Conservation (phyloP, 2,797 vertebrate species). For the Sebastes matsubarae region DNA sequence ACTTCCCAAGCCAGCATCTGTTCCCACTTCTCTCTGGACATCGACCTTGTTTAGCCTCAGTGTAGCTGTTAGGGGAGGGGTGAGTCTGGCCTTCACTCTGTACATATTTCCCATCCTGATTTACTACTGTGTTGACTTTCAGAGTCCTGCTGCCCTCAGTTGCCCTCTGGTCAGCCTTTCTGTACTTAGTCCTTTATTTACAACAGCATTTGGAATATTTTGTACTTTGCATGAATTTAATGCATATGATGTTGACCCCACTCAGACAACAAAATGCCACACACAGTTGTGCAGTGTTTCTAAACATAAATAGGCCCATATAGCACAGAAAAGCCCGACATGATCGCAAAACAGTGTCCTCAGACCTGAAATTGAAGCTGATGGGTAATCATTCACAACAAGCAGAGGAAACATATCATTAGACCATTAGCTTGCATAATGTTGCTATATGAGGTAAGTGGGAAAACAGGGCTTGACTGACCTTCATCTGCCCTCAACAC, state of each 20-base stretch:
- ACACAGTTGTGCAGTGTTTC: background rate
- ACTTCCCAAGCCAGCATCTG: background rate
- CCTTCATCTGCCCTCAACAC: background rate
- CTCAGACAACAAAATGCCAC: background rate
- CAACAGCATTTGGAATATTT: background rate
- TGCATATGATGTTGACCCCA: background rate
- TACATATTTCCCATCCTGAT: background rate
- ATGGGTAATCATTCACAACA: slow-evolving; percentile 12
- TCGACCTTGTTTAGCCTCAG: background rate
- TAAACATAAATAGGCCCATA: background rate
- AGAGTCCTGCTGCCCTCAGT: background rate
- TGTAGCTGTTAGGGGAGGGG: background rate
- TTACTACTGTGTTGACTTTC: background rate
- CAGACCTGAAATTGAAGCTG: slow-evolving; percentile 8
- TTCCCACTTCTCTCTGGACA: background rate
- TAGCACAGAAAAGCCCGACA: background rate
- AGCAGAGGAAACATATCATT: slow-evolving; percentile 2
- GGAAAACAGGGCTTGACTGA: background rate
- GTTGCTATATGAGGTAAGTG: background rate
- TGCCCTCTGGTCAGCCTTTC: background rate
- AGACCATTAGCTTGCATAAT: slow-evolving; percentile 21
- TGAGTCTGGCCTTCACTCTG: background rate
- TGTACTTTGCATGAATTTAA: background rate
- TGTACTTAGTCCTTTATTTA: background rate
- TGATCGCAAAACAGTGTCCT: background rate